Evolutionary conservation across 2,797 vertebrate species (phyloP), one percentile per base, ranked within the genome.

Genomic region (Macroramphosus scolopax): DNA sequence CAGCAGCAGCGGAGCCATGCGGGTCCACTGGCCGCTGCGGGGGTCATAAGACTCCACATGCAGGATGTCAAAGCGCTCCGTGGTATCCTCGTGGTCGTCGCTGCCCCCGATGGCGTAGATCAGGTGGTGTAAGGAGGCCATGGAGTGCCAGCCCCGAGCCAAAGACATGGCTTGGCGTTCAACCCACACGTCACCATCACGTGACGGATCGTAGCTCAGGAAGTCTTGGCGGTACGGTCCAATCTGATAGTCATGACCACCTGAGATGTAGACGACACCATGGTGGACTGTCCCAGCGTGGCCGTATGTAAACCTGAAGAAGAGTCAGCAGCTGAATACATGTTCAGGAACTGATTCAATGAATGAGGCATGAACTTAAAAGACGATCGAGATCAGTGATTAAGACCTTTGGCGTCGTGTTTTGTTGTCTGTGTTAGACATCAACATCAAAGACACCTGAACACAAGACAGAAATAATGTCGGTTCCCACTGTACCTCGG

Each of bases 131-230:
- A 96, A 72, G 30, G 95, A 93, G 28, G 94, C 93, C 96, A 98
- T 97, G 84, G 93, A 93, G 87, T 98, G 96, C 95, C 95, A 98
- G 8, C 95, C 95, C 0, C 95, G 89, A 0, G 94, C 93, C 0
- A 89, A 81, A 7, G 82, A 83, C 96, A 98, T 98, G 2, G 93
- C 81, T 67, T 85, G 90, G 18, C 90, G 85, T 59, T 97, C 92
- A 35, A 80, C 81, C 96, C 96, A 98, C 2, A 78, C 75, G 0
- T 91, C 91, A 0, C 51, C 30, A 0, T 62, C 74, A 0, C 59
- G 78, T 2, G 83, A 81, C 6, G 88, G 85, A 17, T 95, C 92
- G 0, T 94, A 98, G 65, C 94, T 95, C 49, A 98, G 89, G 75
- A 98, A 77, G 41, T 97, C 94, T 39, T 91, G 87, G 33, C 95